phyloP scores from a whole-genome alignment of 2,888 invertebrate species.

The Halictus quadricinctus region DNA sequence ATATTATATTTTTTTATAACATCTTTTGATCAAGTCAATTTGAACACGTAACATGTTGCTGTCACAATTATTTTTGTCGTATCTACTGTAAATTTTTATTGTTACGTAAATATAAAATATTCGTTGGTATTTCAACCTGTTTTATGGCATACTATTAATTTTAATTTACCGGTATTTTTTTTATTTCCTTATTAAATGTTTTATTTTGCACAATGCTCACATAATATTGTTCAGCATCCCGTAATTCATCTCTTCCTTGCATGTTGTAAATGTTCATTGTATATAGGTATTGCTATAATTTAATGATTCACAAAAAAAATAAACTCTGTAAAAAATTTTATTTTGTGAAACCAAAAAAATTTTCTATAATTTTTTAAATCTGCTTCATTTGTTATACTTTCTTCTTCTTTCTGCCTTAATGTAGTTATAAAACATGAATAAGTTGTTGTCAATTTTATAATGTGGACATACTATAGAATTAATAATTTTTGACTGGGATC shows the following conservation, averaged over 20 bases:
- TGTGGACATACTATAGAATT: not conserved
- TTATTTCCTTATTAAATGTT: not conserved
- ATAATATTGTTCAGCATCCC: not conserved
- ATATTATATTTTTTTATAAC: slow-evolving; percentile 12
- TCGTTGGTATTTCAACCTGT: not conserved
- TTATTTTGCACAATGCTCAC: not conserved
- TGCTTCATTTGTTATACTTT: not conserved
- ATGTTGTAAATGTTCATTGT: not conserved
- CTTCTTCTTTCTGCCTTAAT: not conserved
- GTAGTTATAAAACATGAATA: not conserved
- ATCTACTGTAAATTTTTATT: not conserved
- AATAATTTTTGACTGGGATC: not conserved
- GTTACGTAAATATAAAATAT: not conserved
- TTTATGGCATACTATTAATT: not conserved
- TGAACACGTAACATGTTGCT: not conserved
- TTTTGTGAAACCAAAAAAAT: not conserved
- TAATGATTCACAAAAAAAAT: not conserved
- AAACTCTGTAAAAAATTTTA: not conserved
- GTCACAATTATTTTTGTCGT: not conserved
- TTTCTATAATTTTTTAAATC: not conserved
- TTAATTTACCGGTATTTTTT: slow-evolving; percentile 33
- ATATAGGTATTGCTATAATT: not conserved
- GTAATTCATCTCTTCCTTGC: not conserved
- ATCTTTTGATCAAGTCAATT: slow-evolving; percentile 10
- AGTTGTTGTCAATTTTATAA: not conserved